Percentiles rank a stretch among this genome's conserved stretches.
These are phyloP conservation scores for Rhinichthys klamathensis DNA, from an alignment of 2,113 vertebrate species.

Conservation along the genomic window DNA sequence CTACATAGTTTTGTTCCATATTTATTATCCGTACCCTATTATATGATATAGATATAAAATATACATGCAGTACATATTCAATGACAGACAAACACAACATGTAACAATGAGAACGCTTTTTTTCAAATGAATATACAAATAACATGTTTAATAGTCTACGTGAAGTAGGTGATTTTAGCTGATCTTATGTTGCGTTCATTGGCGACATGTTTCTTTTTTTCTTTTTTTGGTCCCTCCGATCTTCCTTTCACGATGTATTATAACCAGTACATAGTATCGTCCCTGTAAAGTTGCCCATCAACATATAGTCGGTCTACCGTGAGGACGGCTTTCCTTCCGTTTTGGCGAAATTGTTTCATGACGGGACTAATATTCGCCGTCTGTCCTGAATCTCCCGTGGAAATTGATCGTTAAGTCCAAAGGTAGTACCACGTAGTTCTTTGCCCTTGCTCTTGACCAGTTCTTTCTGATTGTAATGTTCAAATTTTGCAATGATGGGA, in stretches of 20 bases:
- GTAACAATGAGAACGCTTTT: too few relatives aligned
- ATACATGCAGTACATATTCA: too few relatives aligned
- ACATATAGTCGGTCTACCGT: neutral
- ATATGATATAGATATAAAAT: too few relatives aligned
- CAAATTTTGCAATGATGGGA: neutral
- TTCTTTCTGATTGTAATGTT: neutral
- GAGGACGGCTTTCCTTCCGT: neutral
- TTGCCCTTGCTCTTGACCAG: neutral
- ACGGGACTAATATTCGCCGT: neutral
- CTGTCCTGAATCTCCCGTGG: neutral
- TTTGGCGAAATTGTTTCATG: neutral
- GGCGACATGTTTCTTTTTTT: too few relatives aligned
- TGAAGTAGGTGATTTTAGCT: too few relatives aligned
- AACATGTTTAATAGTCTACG: too few relatives aligned
- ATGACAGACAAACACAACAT: too few relatives aligned
- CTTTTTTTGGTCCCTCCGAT: too few relatives aligned
- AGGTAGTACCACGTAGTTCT: neutral
- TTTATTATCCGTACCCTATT: too few relatives aligned
- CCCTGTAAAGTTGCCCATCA: neutral
- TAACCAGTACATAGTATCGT: neutral
- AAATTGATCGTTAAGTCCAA: neutral
- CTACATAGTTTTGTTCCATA: too few relatives aligned
- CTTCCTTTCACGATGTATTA: neutral
- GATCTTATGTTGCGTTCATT: too few relatives aligned
- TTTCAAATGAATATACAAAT: too few relatives aligned